Base-by-base conservation (phyloP, 1,140 invertebrate genomes). In the Mercenaria mercenaria region DNA sequence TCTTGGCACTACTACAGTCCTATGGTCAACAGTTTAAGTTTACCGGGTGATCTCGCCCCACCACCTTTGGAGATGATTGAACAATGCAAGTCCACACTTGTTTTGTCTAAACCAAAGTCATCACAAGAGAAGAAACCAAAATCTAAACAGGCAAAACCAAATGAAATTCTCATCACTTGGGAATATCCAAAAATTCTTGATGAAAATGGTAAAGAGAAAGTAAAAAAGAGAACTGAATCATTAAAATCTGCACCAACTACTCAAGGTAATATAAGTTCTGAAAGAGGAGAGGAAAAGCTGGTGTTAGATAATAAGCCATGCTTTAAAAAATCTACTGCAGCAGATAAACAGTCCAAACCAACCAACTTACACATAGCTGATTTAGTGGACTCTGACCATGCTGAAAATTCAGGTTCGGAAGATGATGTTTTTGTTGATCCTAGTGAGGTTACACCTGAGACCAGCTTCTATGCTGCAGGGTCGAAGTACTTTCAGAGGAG, bases 11-110 rank as follows among this genome's bases (percentile, higher is more conserved):
- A 88, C 43, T 81, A 88, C 77, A 88, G 86, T 79, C 86, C 86
- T 18, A 67, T 61, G 56, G 86, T 88, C 6, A 81, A 88, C 61
- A 81, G 86, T 81, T 56, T 88, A 64, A 81, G 74, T 32, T 77
- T 88, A 43, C 86, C 76, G n/a, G 86, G 86, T 23, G 91, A 93
- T 59, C 89, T 92, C 20, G 80, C 93, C 8, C 93, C 93, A 13
- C 94, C 93, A 20, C 84, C 86, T 59, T 87, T 91, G 15, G 93
- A 94, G 72, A 92, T 92, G 81, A 89, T 94, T 29, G 93, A 93
- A 76, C 88, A 91, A 0, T 89, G 88, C 26, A 89, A 89, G 61
- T 83, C 88, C 34, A 74, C 72, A 15, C 13, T 88, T 6, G 84
- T 87, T n/a, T 20, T 69, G 1, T 76, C 84, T 0, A 88, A 67